Evolutionary conservation across 2,113 vertebrate species (phyloP), one percentile per base, ranked within the genome.

Genomic region (Clarias magur): DNA sequence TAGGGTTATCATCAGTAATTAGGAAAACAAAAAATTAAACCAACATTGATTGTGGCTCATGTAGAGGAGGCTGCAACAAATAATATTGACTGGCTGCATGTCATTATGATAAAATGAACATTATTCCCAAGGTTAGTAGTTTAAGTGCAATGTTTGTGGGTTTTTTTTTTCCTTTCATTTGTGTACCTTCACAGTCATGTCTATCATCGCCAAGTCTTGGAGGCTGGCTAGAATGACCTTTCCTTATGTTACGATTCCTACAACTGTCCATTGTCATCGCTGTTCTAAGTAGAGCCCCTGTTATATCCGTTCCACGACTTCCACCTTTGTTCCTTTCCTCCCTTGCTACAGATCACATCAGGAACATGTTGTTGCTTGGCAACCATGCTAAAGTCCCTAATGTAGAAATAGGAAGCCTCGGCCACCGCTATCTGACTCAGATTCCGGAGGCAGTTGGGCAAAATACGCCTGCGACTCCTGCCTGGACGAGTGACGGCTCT

Each of bases 301-400:
- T 34, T 67, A 56, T 67, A 56, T 56, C 9, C 3, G 7, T 56
- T 60, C 30, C 17, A 8, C 5, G n/a, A 48, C 34, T 59, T 81
- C 78, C 54, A 5, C 63, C 76, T 85, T 42, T 68, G 23, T 78
- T 80, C 68, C 76, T 68, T 54, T 59, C 81, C 76, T 73, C 54
- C 67, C 27, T 78, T 72, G 15, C 59, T 34, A 23, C 65, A 56
- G 79, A 84, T 81, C 56, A 59, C 34, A 48, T 63, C 63, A 85
- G 38, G 86, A 90, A 88, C 85, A 73, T 83, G 88, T 82, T 30
- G 91, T 94, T 93, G 91, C 92, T 89, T 91, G 86, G 93, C 92
- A 53, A 92, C 90, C 88, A 88, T 82, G 79, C 60, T 85, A 54
- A 80, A 67, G 87, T n/a, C 48, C 68, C 57, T 80, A 85, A 70